Evolutionary conservation across 2,888 invertebrate species (phyloP).

Genomic region (Mythimna ferrago): DNA sequence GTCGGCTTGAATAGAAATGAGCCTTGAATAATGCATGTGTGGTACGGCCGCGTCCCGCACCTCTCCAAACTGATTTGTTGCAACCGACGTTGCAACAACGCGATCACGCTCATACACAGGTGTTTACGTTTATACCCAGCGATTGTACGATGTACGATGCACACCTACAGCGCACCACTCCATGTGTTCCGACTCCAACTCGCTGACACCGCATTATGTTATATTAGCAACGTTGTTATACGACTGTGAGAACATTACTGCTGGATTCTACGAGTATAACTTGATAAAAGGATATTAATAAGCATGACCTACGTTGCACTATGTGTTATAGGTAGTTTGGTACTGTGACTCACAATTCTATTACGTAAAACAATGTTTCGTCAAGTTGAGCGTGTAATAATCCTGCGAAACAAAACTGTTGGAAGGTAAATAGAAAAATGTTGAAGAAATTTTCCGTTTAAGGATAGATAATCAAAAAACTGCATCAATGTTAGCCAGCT

Average conservation of each 20-base stretch:
- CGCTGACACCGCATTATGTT: constrained; percentile 54
- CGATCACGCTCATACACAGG: constrained; percentile 68
- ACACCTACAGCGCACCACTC: constrained; percentile 11
- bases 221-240: constrained; percentile 43
- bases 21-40: constrained; percentile 89
- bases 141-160: constrained; percentile 33
- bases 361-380: constrained; percentile 64
- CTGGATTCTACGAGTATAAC: constrained; percentile 37
- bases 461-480: constrained; percentile 45
- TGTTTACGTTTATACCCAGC: constrained; percentile 62
- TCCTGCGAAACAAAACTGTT: constrained; percentile 40
- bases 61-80: constrained; percentile 83
- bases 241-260: constrained; percentile 57
- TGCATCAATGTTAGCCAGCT: constrained; percentile 13
- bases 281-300: constrained; percentile 62
- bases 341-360: constrained; percentile 62
- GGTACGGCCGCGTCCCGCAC: constrained; percentile 72
- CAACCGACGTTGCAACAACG: constrained; percentile 70
- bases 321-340: constrained; percentile 54
- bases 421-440: constrained; percentile 40
- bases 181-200: constrained; percentile 46
- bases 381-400: constrained; percentile 61
- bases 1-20: constrained; percentile 90
- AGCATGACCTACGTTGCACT: constrained; percentile 49
- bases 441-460: constrained; percentile 24